phyloP scores from a whole-genome alignment of 2,797 vertebrate genomes.

The Synanceia verrucosa region DNA sequence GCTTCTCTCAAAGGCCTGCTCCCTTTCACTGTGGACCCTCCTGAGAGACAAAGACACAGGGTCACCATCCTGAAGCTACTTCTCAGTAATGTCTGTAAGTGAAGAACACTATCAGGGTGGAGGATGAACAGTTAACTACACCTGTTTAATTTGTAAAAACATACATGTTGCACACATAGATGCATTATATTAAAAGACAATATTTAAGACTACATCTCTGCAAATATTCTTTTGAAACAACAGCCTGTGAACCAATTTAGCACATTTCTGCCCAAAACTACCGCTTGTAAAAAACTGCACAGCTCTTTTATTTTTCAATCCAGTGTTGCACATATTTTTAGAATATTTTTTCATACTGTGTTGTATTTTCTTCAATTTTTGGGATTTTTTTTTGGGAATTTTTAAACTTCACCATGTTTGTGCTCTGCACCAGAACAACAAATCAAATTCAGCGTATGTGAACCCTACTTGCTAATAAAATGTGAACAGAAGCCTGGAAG shows the following conservation, averaged over 20 bases:
- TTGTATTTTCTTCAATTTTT: background rate
- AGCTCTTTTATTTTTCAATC: too few relatives aligned
- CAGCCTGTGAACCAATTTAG: background rate
- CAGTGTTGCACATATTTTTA: too few relatives aligned
- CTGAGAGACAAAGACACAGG: conserved; percentile 63
- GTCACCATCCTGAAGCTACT: background rate
- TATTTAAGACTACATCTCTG: background rate
- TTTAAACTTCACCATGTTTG: too few relatives aligned
- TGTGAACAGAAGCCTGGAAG: background rate
- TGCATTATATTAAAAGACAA: too few relatives aligned
- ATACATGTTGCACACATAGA: too few relatives aligned
- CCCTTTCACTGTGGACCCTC: conserved; percentile 82
- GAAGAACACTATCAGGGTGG: background rate
- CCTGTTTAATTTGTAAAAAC: too few relatives aligned
- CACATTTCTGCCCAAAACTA: background rate
- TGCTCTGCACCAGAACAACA: background rate
- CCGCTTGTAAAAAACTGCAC: background rate
- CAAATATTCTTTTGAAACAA: background rate
- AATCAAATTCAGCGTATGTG: background rate
- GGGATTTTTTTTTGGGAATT: too few relatives aligned
- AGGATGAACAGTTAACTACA: too few relatives aligned
- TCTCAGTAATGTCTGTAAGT: too few relatives aligned
- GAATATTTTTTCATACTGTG: background rate
- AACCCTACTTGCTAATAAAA: background rate
- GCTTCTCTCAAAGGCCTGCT: conserved; percentile 83